Percentiles rank a stretch among this genome's conserved stretches.
These are phyloP conservation scores for Lepas anatifera DNA, from an alignment of 2,888 invertebrate species.

Conservation along the genomic window DNA sequence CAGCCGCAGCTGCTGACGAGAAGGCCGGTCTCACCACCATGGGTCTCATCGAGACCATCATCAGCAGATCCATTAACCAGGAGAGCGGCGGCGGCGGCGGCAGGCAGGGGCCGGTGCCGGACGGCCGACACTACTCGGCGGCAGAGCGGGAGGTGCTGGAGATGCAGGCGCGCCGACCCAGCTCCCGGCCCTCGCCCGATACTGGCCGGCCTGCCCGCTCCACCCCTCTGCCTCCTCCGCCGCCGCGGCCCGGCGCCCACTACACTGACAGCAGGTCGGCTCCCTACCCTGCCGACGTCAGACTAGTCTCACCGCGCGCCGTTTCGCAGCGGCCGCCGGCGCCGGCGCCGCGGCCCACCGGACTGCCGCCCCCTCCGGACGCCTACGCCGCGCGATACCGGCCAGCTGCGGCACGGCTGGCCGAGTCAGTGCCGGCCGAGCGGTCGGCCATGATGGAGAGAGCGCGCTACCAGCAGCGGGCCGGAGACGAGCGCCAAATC, in stretches of 20 bases:
- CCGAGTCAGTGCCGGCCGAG: background rate
- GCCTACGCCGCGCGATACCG: background rate
- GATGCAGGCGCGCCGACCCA: background rate
- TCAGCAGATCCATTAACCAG: constrained; percentile 21
- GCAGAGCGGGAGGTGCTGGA: too few species aligned
- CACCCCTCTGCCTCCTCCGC: background rate
- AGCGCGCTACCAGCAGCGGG: background rate
- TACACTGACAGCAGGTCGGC: background rate
- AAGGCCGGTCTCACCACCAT: constrained; percentile 19
- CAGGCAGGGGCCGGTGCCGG: background rate
- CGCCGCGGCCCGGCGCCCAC: background rate
- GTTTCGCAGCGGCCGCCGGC: background rate
- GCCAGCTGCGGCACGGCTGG: background rate
- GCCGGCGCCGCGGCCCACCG: background rate
- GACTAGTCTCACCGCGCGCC: background rate
- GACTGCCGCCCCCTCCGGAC: background rate
- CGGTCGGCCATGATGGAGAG: background rate
- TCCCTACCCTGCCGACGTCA: background rate
- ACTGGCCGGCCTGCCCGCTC: background rate
- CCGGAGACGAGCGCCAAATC: constrained; percentile 23
- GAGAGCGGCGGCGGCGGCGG: constrained; percentile 8
- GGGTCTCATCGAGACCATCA: constrained; percentile 22
- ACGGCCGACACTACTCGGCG: background rate
- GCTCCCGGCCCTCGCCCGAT: background rate
- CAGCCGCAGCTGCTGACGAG: too few species aligned